Evolutionary conservation across 2,797 vertebrate genomes (phyloP).

Genomic region (Rhyacichthys aspro): DNA sequence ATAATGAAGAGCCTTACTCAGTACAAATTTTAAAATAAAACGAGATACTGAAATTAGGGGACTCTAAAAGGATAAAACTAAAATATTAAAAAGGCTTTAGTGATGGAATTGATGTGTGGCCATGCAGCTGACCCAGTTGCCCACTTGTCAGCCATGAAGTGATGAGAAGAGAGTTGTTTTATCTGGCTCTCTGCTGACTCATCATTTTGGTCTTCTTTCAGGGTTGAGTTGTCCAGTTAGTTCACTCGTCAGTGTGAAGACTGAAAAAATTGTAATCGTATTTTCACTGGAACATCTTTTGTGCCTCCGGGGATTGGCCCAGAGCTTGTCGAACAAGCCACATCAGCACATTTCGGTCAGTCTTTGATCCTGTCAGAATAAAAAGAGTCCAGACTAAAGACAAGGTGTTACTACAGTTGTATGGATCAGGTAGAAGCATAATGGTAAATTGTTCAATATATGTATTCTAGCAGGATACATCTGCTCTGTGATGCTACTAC

Average conservation of each 20-base stretch:
- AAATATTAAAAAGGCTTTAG: neutral
- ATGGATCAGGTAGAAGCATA: neutral
- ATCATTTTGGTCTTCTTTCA: constrained; percentile 64
- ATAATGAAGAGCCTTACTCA: neutral
- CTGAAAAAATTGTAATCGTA: constrained; percentile 37
- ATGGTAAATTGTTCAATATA: neutral
- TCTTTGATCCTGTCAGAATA: constrained; percentile 64
- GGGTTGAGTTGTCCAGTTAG: constrained; percentile 56
- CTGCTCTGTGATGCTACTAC: too few species aligned
- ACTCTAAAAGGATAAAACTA: too few species aligned
- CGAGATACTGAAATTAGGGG: too few species aligned
- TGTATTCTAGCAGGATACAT: neutral
- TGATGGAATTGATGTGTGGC: constrained; percentile 2
- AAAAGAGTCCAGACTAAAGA: constrained; percentile 37
- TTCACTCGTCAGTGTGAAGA: constrained; percentile 41
- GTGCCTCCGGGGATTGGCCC: constrained; percentile 55
- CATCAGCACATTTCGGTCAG: constrained; percentile 76
- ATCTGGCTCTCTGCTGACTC: constrained; percentile 64
- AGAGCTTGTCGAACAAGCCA: constrained; percentile 43
- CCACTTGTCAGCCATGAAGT: constrained; percentile 36
- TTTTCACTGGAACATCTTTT: constrained; percentile 68
- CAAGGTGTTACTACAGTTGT: constrained; percentile 16
- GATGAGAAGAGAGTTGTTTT: constrained; percentile 54
- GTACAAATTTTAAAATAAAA: neutral
- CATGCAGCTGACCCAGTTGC: constrained; percentile 8